These are phyloP conservation scores for Argyrosomus regius DNA, from an alignment of 2,797 vertebrate genomes.

Conservation along the genomic window DNA sequence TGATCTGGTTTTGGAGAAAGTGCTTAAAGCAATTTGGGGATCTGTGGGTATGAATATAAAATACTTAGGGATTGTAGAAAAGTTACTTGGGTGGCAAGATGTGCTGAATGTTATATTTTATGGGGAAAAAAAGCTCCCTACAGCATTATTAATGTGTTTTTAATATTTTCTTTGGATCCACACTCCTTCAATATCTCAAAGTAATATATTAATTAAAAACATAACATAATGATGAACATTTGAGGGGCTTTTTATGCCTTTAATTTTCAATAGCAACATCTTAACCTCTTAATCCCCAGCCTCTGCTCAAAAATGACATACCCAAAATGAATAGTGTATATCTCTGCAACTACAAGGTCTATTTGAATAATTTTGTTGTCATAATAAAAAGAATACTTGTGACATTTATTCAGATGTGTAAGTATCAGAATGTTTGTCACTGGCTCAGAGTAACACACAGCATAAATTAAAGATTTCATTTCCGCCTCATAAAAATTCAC, in stretches of 20 bases:
- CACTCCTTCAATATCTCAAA: background rate
- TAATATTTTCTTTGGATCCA: background rate
- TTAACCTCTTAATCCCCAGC: too few relatives aligned
- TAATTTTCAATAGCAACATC: background rate
- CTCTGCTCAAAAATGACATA: too few relatives aligned
- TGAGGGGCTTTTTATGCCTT: too few relatives aligned
- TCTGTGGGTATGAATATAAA: background rate
- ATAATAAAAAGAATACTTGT: too few relatives aligned
- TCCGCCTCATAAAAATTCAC: too few relatives aligned
- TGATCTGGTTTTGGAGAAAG: constrained; percentile 20
- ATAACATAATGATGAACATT: background rate
- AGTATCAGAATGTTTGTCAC: too few relatives aligned
- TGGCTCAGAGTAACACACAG: too few relatives aligned
- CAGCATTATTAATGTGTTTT: background rate
- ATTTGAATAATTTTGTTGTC: too few relatives aligned
- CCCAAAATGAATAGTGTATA: too few relatives aligned
- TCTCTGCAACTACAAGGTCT: too few relatives aligned
- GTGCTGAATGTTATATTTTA: background rate
- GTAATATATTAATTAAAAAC: background rate
- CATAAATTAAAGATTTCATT: too few relatives aligned
- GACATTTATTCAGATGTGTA: too few relatives aligned
- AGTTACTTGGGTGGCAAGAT: background rate
- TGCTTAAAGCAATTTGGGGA: constrained; percentile 3
- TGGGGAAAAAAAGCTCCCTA: background rate
- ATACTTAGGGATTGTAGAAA: constrained; percentile 11